Percentiles rank a stretch among this genome's conserved stretches.
These are phyloP conservation scores for Rugalucina vietnamica DNA, from an alignment of 2,888 invertebrate genomes.

Conservation along the genomic window DNA sequence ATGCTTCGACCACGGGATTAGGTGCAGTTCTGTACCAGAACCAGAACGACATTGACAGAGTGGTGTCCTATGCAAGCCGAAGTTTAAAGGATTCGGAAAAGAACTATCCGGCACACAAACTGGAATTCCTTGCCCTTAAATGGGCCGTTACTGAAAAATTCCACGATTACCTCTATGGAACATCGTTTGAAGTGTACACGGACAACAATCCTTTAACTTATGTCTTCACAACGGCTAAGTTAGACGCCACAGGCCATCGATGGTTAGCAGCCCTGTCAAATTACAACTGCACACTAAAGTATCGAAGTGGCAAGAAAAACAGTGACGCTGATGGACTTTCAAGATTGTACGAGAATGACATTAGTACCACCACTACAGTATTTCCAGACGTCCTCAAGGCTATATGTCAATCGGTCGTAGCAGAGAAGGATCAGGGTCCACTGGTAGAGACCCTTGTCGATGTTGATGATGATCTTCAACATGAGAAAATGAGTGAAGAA, in stretches of 20 bases:
- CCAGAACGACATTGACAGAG: conserved; percentile 21
- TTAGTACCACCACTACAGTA: neutral
- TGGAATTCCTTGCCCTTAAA: conserved; percentile 50
- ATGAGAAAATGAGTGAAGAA: neutral
- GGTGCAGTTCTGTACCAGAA: conserved; percentile 50
- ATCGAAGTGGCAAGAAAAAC: neutral
- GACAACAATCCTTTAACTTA: conserved; percentile 20
- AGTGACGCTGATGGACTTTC: neutral
- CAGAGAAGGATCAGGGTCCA: neutral
- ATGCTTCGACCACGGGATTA: conserved; percentile 29
- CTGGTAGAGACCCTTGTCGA: neutral
- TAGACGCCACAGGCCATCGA: conserved; percentile 15
- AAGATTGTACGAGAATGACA: neutral
- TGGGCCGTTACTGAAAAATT: conserved; percentile 56
- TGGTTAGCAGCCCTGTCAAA: neutral
- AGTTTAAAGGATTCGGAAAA: conserved; percentile 27
- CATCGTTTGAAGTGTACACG: neutral
- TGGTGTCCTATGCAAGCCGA: conserved; percentile 41
- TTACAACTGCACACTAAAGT: neutral
- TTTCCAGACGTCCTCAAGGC: neutral
- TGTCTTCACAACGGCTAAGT: neutral
- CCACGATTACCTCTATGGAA: conserved; percentile 8
- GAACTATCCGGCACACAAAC: conserved; percentile 50
- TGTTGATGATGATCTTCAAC: neutral
- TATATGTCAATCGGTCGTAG: neutral